These are phyloP conservation scores for Lophura nycthemera DNA, from an alignment of 2,113 vertebrate genomes.

Conservation along the genomic window DNA sequence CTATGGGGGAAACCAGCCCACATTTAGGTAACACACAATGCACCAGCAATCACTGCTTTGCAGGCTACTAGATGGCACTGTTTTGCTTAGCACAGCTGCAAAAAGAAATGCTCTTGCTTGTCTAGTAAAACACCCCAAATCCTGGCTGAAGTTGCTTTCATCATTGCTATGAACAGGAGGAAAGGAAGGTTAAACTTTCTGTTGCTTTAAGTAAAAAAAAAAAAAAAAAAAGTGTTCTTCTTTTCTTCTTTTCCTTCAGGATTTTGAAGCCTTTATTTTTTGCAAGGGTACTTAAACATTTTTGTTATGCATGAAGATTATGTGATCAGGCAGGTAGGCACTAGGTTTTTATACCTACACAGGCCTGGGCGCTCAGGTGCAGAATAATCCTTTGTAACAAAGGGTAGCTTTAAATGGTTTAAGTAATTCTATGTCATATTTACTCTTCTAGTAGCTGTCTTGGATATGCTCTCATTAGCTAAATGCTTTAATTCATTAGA, in stretches of 20 bases:
- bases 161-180: neutral
- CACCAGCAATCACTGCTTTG: rapidly evolving
- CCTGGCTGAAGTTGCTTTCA: neutral
- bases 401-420: neutral
- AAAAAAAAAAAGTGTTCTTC: too few relatives aligned
- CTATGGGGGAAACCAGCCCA: neutral
- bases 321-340: neutral
- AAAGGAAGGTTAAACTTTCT: neutral
- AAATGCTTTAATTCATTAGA: constrained; percentile 21
- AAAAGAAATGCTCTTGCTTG: neutral
- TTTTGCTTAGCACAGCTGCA: neutral
- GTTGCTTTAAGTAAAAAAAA: neutral
- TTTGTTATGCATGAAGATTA: neutral
- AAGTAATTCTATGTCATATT: neutral
- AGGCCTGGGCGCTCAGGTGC: neutral
- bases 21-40: rapidly evolving
- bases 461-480: neutral
- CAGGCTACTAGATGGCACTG: constrained; percentile 27
- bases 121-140: neutral
- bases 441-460: neutral
- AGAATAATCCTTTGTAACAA: neutral
- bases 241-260: neutral
- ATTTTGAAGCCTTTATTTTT: neutral
- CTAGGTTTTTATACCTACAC: neutral
- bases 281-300: neutral